Evolutionary conservation across 2,797 vertebrate genomes (phyloP), one percentile per base, ranked within the genome.

Genomic region (Decapterus maruadsi): DNA sequence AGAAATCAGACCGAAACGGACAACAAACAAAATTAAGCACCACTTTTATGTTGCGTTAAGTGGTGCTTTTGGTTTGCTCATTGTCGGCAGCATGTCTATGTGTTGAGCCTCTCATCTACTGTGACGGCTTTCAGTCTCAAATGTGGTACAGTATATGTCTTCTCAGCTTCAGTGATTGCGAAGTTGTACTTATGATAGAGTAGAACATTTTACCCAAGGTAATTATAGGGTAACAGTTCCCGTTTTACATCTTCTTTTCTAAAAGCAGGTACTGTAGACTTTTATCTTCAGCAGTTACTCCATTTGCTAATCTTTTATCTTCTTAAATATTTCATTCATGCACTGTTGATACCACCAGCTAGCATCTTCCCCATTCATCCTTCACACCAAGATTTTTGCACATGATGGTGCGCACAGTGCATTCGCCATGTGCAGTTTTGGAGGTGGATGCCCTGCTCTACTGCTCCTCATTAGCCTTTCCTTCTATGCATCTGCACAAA

Each of bases 391-490:
- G 31, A 50, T 53, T 74, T 87, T 88, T 84, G 81, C 68, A 68
- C 53, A 80, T 7, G 54, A 77, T 29, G 55, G 43, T 22, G 50
- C 46, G 61, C 6, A 8, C 59, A 29, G 46, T 76, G 46, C 64
- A 80, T 81, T 79, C 85, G 72, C 77, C 31, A 55, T 83, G 72
- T 75, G 46, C 70, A 78, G 38, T 90, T 82, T 85, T 73, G 62
- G 56, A 77, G 26, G 62, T 62, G 63, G 70, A 59, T 68, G 55
- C 64, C 42, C 55, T 63, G 26, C 55, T 78, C 72, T 82, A 40
- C 43, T 74, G 76, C 43, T 82, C 54, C 68, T 90, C 77, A 90
- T 93, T 89, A 92, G 84, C 79, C 64, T 85, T 89, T 84, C 16
- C 42, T 48, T 85, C 68, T 78, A 88, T 85, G 84, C 70, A 80